Base-by-base conservation (phyloP, 2,113 vertebrate species). In the Hippolais icterina region DNA sequence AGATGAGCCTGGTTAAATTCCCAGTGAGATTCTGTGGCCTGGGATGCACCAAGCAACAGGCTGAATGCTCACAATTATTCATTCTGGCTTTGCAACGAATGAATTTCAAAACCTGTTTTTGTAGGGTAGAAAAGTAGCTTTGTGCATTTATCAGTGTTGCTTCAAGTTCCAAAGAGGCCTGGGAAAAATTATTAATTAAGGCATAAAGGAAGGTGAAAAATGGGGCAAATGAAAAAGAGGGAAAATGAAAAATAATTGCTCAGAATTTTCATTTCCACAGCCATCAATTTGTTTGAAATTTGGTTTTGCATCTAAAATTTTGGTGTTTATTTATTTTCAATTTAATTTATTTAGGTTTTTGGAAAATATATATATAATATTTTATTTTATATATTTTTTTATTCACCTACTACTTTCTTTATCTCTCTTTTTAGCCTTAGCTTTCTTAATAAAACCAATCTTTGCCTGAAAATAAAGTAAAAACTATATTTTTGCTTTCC, bases 131-230 rank as follows among this genome's bases (percentile, higher is more conserved):
- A 83, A 92, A 60, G 82, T 52, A 83, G 21, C 27, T n/a, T 47
- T 87, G 78, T 76, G 61, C 59, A 74, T 91, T 94, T 94, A 86
- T 96, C 92, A 88, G 59, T 52, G 39, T 54, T 86, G 23, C 42
- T 83, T 72, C 59, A 50, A 39, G 42, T 80, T 87, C 50, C 56
- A 65, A 83, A 71, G 54, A 80, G 21, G 35, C 39, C 33, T 90
- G 21, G 15, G 27, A 93, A 54, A 91, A 95, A 86, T 80, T 85
- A 70, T 69, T 85, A 93, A 72, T 16, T 25, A 60, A 76, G 59
- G 53, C 18, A 57, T 72, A 60, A 85, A 65, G 6, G n/a, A 87
- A 80, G 39, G 39, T 90, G 66, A 94, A 76, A 95, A 85, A 89
- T 46, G 12, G 37, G 8, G 20, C 21, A 72, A 66, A 46, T 69